A percentile compares a stretch with the other conserved stretches of the same genome.
Conservation (phyloP, 2,888 invertebrate genomes). For the Cryptosula pallasiana region DNA sequence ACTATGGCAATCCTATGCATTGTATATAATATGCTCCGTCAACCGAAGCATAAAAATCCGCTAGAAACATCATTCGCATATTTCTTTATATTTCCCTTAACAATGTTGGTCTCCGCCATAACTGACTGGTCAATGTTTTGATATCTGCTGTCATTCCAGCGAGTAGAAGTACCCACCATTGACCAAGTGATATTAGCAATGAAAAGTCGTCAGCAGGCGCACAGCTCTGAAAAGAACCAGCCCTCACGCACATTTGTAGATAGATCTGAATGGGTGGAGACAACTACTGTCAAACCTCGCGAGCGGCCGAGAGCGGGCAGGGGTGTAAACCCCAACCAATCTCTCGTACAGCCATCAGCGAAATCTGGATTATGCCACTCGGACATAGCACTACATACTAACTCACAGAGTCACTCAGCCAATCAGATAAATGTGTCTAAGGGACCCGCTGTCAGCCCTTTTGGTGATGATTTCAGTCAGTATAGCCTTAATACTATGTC, state of each 20-base stretch:
- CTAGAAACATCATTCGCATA: no score
- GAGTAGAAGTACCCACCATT: neutral
- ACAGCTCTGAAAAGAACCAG: neutral
- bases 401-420: neutral
- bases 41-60: no score
- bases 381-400: neutral
- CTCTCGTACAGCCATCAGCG: neutral
- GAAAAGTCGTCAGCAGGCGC: slow-evolving; percentile 6
- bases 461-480: slow-evolving; percentile 12
- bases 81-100: no score
- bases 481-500: neutral
- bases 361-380: neutral
- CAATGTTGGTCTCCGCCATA: no score
- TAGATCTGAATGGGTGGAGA: slow-evolving; percentile 57
- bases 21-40: no score
- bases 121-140: no score
- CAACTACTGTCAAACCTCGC: slow-evolving; percentile 74
- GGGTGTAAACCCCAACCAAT: neutral
- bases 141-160: no score
- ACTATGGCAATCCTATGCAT: no score
- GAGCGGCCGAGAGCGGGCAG: slow-evolving; percentile 67
- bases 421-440: neutral
- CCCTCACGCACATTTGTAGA: neutral
- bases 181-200: neutral
- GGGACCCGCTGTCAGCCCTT: neutral